Conservation (phyloP, 2,113 vertebrate species). For the Pristiophorus japonicus region DNA sequence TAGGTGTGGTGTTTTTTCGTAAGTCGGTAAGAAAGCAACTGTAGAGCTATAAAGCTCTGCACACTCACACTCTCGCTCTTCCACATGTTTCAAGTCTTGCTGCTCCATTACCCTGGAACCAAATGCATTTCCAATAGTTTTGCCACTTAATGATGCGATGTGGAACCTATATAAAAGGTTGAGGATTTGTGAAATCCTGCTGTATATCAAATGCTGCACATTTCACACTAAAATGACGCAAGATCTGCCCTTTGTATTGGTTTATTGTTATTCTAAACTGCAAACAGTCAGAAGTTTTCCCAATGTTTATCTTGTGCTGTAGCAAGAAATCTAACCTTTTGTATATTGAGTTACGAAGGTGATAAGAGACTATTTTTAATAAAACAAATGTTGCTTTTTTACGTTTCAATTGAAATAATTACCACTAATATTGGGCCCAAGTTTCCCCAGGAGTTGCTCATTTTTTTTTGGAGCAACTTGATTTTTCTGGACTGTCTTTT, state of each 20-base stretch:
- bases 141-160: neutral
- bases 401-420: neutral
- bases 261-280: neutral
- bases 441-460: no score
- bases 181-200: neutral
- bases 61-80: neutral
- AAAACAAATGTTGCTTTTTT: neutral
- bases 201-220: neutral
- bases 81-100: neutral
- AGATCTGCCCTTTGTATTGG: neutral
- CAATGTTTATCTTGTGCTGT: neutral
- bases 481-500: no score
- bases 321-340: neutral
- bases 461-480: no score
- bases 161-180: neutral
- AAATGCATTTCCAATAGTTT: neutral
- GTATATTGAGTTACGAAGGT: neutral
- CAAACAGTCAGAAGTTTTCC: neutral
- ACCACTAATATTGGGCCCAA: neutral
- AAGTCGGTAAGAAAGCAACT: neutral
- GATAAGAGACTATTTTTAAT: neutral
- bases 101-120: neutral
- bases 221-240: neutral
- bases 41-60: neutral
- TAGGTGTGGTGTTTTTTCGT: neutral